A percentile compares a stretch with the other conserved stretches of the same genome.
These are phyloP conservation scores for Plumapathes pennacea DNA, from an alignment of 92 coral and sea anemone genomes.

Conservation along the genomic window DNA sequence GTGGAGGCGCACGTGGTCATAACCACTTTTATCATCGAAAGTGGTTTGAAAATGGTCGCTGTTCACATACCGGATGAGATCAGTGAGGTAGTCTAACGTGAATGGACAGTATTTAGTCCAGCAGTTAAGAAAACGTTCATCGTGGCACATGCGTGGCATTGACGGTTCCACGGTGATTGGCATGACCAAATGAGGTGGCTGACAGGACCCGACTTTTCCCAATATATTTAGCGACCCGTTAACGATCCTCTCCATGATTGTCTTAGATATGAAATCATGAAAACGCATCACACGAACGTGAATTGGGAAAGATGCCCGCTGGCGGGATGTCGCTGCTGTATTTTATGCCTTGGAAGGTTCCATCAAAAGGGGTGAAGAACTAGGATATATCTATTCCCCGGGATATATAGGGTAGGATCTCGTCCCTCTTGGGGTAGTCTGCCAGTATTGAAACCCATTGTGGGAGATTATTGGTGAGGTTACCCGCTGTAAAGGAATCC, in stretches of 20 bases:
- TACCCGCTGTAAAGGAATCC: slow-evolving; percentile 11
- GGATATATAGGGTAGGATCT: slow-evolving; percentile 23
- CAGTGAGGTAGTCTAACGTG: slow-evolving; percentile 43
- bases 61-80: slow-evolving; percentile 59
- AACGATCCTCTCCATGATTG: slow-evolving; percentile 47
- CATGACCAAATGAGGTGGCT: slow-evolving; percentile 60
- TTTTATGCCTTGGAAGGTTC: neutral
- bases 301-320: neutral
- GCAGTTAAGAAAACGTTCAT: slow-evolving; percentile 49
- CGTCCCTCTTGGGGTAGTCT: slow-evolving; percentile 1
- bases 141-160: slow-evolving; percentile 68
- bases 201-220: slow-evolving; percentile 46
- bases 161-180: slow-evolving; percentile 60
- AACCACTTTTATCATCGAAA: slow-evolving; percentile 69
- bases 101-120: slow-evolving; percentile 61
- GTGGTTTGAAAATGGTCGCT: slow-evolving; percentile 57
- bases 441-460: slow-evolving; percentile 4
- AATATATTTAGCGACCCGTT: slow-evolving; percentile 49
- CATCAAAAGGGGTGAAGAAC: slow-evolving; percentile 15
- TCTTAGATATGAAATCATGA: slow-evolving; percentile 40
- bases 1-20: slow-evolving; percentile 42
- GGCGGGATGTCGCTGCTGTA: slow-evolving; percentile 5
- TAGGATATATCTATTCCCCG: slow-evolving; percentile 1
- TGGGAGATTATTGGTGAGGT: neutral
- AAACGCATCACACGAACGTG: slow-evolving; percentile 13